A percentile compares a stretch with the other conserved stretches of the same genome.
phyloP scores from a whole-genome alignment of 2,888 invertebrate species.

The Watsonalla binaria region DNA sequence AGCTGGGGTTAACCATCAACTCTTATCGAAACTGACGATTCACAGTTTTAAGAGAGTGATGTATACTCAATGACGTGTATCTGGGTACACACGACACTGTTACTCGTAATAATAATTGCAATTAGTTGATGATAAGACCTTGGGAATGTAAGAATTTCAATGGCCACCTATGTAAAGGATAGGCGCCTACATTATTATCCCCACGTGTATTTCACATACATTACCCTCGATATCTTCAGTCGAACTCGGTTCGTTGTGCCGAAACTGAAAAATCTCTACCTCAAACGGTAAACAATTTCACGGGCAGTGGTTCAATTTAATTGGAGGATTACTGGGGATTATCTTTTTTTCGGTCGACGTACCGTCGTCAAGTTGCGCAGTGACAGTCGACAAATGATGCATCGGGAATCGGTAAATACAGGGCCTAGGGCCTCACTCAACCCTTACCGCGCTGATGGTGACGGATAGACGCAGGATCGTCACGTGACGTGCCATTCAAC shows the following conservation, averaged over 20 bases:
- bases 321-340: slow-evolving; percentile 69
- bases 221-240: slow-evolving; percentile 4
- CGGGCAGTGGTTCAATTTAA: slow-evolving; percentile 71
- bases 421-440: slow-evolving; percentile 13
- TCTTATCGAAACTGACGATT: no score
- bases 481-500: not conserved
- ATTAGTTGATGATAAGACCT: no score
- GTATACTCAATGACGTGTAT: no score
- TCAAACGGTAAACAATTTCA: slow-evolving; percentile 73
- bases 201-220: slow-evolving; percentile 8
- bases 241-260: not conserved
- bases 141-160: no score
- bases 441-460: slow-evolving; percentile 5
- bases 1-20: no score
- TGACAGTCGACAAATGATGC: slow-evolving; percentile 71
- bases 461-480: not conserved
- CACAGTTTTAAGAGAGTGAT: no score
- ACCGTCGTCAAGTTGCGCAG: slow-evolving; percentile 63
- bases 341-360: slow-evolving; percentile 62
- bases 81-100: no score
- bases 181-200: no score
- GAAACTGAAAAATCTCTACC: slow-evolving; percentile 41
- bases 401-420: slow-evolving; percentile 33
- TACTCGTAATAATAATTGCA: no score
- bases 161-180: no score